Evolutionary conservation across 1,140 invertebrate species (phyloP).

Genomic region (Camponotus pennsylvanicus): DNA sequence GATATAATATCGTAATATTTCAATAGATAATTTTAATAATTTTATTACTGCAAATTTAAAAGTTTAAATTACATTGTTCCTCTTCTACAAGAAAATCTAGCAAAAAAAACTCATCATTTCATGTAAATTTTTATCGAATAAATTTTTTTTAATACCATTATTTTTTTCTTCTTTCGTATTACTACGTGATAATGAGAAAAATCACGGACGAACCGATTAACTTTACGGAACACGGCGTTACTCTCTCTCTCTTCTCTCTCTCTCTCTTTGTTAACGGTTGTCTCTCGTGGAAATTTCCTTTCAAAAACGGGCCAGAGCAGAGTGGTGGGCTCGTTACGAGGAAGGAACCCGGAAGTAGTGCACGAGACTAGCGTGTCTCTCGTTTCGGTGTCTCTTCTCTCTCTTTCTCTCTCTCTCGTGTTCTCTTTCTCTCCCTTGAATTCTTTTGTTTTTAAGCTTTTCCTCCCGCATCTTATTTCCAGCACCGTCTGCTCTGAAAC

Average conservation of each 20-base stretch:
- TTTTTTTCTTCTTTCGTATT: not conserved
- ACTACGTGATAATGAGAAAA: conserved; percentile 2
- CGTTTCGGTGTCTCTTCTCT: conserved; percentile 7
- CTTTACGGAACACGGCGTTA: conserved; percentile 18
- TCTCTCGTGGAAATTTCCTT: conserved; percentile 53
- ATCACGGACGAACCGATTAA: conserved; percentile 5
- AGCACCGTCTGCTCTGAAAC: conserved; percentile 62
- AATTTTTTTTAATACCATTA: not conserved
- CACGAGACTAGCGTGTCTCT: conserved; percentile 16
- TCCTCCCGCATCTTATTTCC: conserved; percentile 64
- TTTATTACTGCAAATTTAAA: not conserved
- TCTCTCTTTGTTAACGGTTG: conserved; percentile 40
- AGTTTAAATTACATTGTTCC: not conserved
- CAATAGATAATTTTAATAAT: not conserved
- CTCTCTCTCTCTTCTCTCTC: not conserved
- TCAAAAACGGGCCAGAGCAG: conserved; percentile 8
- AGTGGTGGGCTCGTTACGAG: conserved; percentile 6
- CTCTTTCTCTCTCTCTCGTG: not conserved
- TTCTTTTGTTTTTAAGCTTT: conserved; percentile 51
- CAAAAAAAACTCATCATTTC: not conserved
- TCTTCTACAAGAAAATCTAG: not conserved
- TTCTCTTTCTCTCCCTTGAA: not conserved
- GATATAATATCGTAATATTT: conserved; percentile 1
- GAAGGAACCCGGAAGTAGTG: conserved; percentile 61
- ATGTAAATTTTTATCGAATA: not conserved